Conservation (phyloP, 2,113 vertebrate species). For the Mobula hypostoma region DNA sequence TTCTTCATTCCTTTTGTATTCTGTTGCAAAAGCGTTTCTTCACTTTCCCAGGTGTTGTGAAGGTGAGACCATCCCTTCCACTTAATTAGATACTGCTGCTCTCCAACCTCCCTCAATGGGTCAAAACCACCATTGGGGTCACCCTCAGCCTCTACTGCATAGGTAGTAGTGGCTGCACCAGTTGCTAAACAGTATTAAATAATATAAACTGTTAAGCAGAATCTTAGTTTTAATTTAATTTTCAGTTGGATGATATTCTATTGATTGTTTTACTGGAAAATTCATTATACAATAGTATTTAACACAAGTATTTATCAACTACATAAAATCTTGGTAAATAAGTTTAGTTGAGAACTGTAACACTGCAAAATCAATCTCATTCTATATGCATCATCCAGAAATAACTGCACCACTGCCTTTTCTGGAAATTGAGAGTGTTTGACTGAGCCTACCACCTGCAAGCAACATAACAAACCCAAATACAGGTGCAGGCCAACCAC, state of each 20-base stretch:
- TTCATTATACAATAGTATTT: neutral
- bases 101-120: slow-evolving; percentile 72
- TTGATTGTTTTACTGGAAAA: neutral
- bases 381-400: neutral
- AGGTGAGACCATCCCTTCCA: slow-evolving; percentile 99
- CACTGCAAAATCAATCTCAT: neutral
- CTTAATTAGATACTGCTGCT: slow-evolving; percentile 90
- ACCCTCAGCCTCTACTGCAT: slow-evolving; percentile 90
- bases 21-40: slow-evolving; percentile 88
- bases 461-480: neutral
- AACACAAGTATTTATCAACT: neutral
- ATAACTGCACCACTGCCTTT: neutral
- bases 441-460: neutral
- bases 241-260: neutral
- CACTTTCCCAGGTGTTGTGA: slow-evolving; percentile 97
- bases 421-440: neutral
- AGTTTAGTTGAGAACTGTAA: neutral
- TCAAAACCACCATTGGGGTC: slow-evolving; percentile 83
- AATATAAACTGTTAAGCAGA: slow-evolving; percentile 5
- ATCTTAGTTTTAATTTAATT: neutral
- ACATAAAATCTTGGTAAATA: neutral
- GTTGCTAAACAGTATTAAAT: slow-evolving; percentile 62
- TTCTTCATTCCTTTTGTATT: slow-evolving; percentile 99
- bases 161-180: slow-evolving; percentile 88
- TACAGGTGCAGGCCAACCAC: neutral